These are phyloP conservation scores for Callionymus lyra DNA, from an alignment of 2,113 vertebrate genomes.

Conservation along the genomic window DNA sequence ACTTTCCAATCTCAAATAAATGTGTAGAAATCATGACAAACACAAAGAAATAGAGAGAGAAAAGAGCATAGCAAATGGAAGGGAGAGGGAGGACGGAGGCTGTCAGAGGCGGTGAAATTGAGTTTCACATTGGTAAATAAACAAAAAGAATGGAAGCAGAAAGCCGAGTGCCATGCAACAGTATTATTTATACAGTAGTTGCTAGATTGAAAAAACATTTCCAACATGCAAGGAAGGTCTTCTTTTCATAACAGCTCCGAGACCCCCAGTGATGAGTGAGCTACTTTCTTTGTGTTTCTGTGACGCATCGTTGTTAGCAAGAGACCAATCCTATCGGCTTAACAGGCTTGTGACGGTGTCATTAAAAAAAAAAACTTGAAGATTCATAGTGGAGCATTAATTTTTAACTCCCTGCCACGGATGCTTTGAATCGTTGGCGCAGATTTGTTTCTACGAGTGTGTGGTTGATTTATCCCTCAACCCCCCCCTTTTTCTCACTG, in stretches of 20 bases:
- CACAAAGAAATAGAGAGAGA: conserved; percentile 8
- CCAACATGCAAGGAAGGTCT: conserved; percentile 36
- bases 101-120: conserved; percentile 43
- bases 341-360: conserved; percentile 17
- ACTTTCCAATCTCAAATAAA: conserved; percentile 37
- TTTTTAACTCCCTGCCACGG: conserved; percentile 5
- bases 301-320: conserved; percentile 48
- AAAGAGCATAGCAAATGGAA: conserved; percentile 28
- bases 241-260: conserved; percentile 43
- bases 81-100: conserved; percentile 23
- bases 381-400: conserved; percentile 7
- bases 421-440: too few species aligned
- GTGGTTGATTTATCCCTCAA: too few species aligned
- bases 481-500: neutral
- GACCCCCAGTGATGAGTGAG: conserved; percentile 30
- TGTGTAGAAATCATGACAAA: conserved; percentile 30
- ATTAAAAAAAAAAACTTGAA: conserved; percentile 17
- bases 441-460: too few species aligned
- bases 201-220: conserved; percentile 42
- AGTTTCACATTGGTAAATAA: conserved; percentile 57
- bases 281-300: conserved; percentile 35
- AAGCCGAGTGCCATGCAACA: conserved; percentile 38
- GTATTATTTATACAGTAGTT: conserved; percentile 52
- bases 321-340: conserved; percentile 39
- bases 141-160: conserved; percentile 34